A percentile compares a stretch with the other conserved stretches of the same genome.
These are phyloP conservation scores for Cyprinodon brontotheroides DNA, from an alignment of 2,113 vertebrate species.

Conservation along the genomic window DNA sequence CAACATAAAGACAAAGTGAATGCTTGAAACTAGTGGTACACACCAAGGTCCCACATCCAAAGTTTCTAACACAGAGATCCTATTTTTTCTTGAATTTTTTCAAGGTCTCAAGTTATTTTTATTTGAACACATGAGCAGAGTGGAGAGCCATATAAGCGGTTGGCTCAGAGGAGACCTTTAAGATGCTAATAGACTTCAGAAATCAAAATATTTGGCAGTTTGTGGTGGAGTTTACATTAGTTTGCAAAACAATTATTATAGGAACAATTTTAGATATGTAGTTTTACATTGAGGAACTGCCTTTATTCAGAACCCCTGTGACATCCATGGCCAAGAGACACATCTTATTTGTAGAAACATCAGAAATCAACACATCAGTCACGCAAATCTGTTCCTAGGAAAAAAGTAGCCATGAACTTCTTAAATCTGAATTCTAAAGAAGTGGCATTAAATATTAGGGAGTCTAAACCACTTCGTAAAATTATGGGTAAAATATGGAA, in stretches of 20 bases:
- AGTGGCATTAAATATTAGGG: too few relatives aligned
- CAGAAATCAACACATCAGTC: not conserved
- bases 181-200: not conserved
- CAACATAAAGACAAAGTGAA: conserved; percentile 27
- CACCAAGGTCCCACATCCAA: conserved; percentile 22
- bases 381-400: not conserved
- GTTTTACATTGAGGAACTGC: not conserved
- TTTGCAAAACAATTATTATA: not conserved
- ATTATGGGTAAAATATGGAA: too few relatives aligned
- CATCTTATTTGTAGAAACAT: not conserved
- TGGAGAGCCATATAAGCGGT: not conserved
- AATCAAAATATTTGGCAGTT: not conserved
- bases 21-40: not conserved
- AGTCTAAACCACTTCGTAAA: too few relatives aligned
- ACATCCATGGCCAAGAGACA: not conserved
- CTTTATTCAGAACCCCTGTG: not conserved
- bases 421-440: not conserved
- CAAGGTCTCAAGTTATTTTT: conserved; percentile 15
- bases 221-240: not conserved
- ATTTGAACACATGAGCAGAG: conserved; percentile 14
- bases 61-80: conserved; percentile 28
- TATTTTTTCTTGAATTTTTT: conserved; percentile 29
- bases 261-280: not conserved
- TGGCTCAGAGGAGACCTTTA: conserved; percentile 1
- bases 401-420: not conserved